Evolutionary conservation across 2,113 vertebrate species (phyloP), one percentile per base, ranked within the genome.

Genomic region (Oreotragus oreotragus): DNA sequence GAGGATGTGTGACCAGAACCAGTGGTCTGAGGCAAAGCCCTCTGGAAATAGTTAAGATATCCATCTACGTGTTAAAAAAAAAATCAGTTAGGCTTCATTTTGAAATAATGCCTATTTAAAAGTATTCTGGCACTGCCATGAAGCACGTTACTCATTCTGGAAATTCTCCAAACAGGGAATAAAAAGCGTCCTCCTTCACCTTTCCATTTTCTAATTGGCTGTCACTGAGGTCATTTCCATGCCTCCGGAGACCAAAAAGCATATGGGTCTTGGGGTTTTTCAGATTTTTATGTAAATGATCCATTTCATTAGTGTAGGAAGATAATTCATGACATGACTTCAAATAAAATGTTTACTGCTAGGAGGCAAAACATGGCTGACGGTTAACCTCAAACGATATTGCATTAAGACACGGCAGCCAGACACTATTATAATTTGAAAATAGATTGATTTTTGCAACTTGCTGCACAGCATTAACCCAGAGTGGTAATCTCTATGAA

Each of bases 271-370:
- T 95, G 97, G 97, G 92, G 95, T 98, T 95, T 93, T 97, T 95
- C 97, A 96, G 95, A 97, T 94, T 98, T 98, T 98, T 97, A 98
- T 98, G 95, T 10, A 96, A 96, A 98, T 96, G 94, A 98, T 93
- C 96, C 96, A 97, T 98, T 98, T 98, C 98, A 98, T 97, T 98
- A 98, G 93, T 92, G 97, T 92, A 96, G 93, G 98, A 98, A 98
- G 97, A 66, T 95, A 98, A 97, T 97, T 93, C 84, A 96, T 93
- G 95, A 93, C 55, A 87, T 95, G 96, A 83, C 98, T 97, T 88
- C 97, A 97, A 84, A 97, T 97, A 86, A 95, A 97, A 88, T 96
- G 93, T 97, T 98, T 91, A 94, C 95, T 91, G 97, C 97, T 95
- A 97, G 97, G 97, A 98, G 98, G 98, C 60, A 95, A 94, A 96